Evolutionary conservation across 2,888 invertebrate genomes (phyloP).

Genomic region (Tetranychus truncatus): DNA sequence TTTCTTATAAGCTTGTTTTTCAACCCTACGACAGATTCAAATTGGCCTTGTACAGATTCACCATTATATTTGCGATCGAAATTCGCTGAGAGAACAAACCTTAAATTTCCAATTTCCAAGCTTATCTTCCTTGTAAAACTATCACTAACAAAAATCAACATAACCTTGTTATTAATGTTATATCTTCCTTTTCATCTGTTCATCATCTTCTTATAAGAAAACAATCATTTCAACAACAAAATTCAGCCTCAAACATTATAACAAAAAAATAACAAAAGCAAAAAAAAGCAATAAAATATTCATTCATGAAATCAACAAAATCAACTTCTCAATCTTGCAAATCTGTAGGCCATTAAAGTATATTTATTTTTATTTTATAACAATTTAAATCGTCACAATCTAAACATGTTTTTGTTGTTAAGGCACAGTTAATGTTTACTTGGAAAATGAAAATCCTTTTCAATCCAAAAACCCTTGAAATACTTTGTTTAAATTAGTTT

Average conservation of each 20-base stretch:
- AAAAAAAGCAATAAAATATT: neutral
- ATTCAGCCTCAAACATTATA: too few species aligned
- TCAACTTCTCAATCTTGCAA: neutral
- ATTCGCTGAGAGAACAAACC: neutral
- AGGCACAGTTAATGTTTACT: too few species aligned
- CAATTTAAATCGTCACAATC: too few species aligned
- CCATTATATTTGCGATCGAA: neutral
- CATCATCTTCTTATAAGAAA: neutral
- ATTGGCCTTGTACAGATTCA: neutral
- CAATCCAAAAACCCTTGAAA: too few species aligned
- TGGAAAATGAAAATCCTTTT: too few species aligned
- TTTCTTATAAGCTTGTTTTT: neutral
- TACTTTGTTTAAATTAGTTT: too few species aligned
- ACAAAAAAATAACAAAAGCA: neutral
- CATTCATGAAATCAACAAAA: neutral
- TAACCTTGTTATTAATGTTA: conserved; percentile 4
- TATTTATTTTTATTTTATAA: too few species aligned
- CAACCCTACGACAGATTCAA: neutral
- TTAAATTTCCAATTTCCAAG: neutral
- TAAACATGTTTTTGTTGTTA: too few species aligned
- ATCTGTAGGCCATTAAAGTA: neutral
- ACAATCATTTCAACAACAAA: neutral
- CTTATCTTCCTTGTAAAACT: neutral
- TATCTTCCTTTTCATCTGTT: neutral
- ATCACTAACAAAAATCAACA: neutral